Percentiles rank a stretch among this genome's conserved stretches.
Conservation (phyloP, 2,888 invertebrate species). For the Drosophila histrio region DNA sequence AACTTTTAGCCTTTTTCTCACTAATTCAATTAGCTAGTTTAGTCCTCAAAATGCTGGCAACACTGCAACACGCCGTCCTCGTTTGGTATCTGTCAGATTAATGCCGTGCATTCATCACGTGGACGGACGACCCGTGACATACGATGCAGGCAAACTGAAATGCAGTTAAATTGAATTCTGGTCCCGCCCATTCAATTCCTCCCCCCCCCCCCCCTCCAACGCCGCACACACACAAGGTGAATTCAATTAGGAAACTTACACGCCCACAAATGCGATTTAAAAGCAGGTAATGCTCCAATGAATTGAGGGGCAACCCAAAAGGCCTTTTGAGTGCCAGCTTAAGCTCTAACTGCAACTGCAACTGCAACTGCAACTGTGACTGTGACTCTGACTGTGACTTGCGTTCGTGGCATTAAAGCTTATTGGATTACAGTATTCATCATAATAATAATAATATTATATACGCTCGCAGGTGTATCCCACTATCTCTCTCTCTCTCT, state of each 20-base stretch:
- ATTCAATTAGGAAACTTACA: conserved; percentile 52
- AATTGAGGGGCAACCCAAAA: neutral
- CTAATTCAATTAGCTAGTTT: no score
- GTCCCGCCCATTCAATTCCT: conserved; percentile 15
- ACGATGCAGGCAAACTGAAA: conserved; percentile 29
- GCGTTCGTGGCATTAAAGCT: conserved; percentile 21
- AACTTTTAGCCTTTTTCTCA: no score
- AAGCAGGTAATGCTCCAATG: conserved; percentile 5
- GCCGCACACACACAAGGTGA: neutral
- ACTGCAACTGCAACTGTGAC: neutral
- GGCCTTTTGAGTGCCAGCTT: neutral
- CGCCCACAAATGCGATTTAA: conserved; percentile 33
- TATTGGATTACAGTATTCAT: conserved; percentile 40
- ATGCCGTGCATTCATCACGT: conserved; percentile 66
- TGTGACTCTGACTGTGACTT: neutral
- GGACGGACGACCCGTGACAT: conserved; percentile 32
- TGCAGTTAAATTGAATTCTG: conserved; percentile 59
- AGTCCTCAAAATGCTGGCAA: no score
- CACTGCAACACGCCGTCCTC: neutral
- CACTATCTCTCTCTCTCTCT: neutral
- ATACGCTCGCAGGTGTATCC: conserved; percentile 8
- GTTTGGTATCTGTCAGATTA: conserved; percentile 58
- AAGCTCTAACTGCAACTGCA: neutral
- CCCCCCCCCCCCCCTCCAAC: neutral
- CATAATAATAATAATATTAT: conserved; percentile 22